Evolutionary conservation across 2,797 vertebrate genomes (phyloP).

Genomic region (Austrolebias charrua): DNA sequence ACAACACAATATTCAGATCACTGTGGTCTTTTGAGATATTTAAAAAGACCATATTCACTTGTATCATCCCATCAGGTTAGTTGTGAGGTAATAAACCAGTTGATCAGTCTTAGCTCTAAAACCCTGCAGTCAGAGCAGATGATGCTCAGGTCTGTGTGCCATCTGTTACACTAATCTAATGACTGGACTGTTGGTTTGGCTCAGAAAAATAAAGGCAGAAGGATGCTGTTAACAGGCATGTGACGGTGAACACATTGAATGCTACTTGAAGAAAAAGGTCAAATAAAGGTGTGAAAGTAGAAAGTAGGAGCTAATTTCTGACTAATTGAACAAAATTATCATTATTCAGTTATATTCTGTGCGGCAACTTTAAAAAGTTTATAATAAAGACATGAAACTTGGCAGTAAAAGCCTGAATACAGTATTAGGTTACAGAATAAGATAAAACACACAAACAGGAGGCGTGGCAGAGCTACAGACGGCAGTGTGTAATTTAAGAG

Average conservation of each 20-base stretch:
- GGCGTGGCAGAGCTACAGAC: not conserved
- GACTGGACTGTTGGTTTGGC: constrained; percentile 16
- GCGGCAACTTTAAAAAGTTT: not conserved
- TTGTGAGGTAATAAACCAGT: constrained; percentile 25
- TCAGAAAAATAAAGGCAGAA: constrained; percentile 19
- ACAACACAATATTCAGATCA: not conserved
- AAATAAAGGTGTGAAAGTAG: not conserved
- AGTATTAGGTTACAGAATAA: constrained; percentile 19
- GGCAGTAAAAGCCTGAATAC: constrained; percentile 1
- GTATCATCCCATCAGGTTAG: constrained; percentile 10
- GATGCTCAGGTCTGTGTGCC: constrained; percentile 41
- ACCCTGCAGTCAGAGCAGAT: constrained; percentile 47
- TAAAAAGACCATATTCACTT: not conserved
- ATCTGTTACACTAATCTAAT: constrained; percentile 26
- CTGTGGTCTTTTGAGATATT: not conserved
- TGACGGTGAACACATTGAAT: not conserved
- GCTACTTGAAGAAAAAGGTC: not conserved
- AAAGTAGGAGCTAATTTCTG: not conserved
- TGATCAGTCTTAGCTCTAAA: constrained; percentile 5
- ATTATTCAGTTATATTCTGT: not conserved
- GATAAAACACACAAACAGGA: not conserved
- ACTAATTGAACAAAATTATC: not conserved
- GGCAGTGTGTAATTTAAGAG: constrained; percentile 5
- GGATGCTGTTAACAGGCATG: constrained; percentile 21
- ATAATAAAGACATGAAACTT: constrained; percentile 7